Percentiles rank a stretch among this genome's conserved stretches.
phyloP scores from a whole-genome alignment of 2,888 invertebrate species.

The Troglohyphantes excavatus region DNA sequence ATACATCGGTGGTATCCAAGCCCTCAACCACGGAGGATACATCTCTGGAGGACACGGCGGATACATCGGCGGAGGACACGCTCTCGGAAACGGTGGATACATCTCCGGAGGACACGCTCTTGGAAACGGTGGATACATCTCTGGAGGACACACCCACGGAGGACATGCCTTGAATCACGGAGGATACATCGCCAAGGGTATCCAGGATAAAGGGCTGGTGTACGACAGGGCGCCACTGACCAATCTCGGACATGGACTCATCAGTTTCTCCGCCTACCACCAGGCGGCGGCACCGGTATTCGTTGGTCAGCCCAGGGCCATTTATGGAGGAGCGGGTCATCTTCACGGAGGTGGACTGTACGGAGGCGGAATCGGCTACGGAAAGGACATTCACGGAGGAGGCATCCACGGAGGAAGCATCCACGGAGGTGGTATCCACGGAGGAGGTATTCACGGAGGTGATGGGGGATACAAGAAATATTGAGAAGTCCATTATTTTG shows the following conservation, averaged over 20 bases:
- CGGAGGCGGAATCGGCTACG: neutral
- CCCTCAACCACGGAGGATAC: neutral
- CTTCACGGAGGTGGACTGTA: neutral
- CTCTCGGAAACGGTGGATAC: neutral
- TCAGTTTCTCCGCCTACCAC: conserved; percentile 45
- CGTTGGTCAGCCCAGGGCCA: conserved; percentile 34
- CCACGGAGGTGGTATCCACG: conserved; percentile 2
- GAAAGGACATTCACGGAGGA: neutral
- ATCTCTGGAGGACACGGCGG: neutral
- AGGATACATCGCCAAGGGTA: conserved; percentile 1
- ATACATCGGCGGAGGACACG: neutral
- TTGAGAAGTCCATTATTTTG: neutral
- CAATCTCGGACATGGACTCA: conserved; percentile 37
- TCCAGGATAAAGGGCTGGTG: conserved; percentile 32
- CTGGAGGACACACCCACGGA: conserved; percentile 7
- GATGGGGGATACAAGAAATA: conserved; percentile 44
- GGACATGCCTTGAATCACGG: neutral
- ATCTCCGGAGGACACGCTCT: neutral
- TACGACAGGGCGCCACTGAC: conserved; percentile 39
- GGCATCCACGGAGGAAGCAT: neutral
- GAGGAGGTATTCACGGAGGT: conserved; percentile 8
- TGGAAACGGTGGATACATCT: neutral
- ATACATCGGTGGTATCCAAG: neutral
- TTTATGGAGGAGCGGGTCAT: neutral
- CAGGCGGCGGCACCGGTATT: neutral